A percentile compares a stretch with the other conserved stretches of the same genome.
Conservation (phyloP, 2,113 vertebrate genomes). For the Trochalopteron elliotii region DNA sequence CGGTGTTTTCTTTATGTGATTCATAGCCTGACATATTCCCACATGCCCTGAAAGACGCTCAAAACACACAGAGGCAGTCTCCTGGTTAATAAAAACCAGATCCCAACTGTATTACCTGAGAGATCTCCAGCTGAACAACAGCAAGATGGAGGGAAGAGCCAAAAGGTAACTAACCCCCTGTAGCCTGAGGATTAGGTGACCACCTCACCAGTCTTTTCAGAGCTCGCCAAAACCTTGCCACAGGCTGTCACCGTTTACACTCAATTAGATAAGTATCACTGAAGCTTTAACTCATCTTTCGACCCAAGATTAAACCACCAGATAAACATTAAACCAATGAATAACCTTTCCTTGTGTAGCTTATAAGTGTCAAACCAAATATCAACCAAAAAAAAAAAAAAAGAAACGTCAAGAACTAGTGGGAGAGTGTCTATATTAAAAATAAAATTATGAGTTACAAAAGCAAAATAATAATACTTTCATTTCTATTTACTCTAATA, state of each 20-base stretch:
- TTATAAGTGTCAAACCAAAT: background rate
- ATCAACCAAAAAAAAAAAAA: background rate
- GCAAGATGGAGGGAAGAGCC: background rate
- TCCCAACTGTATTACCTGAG: background rate
- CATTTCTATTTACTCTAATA: background rate
- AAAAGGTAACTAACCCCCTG: background rate
- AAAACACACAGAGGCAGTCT: background rate
- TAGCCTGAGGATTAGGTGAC: background rate
- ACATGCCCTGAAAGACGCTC: background rate
- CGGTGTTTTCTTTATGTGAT: background rate
- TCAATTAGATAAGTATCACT: conserved; percentile 7
- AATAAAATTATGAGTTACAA: background rate
- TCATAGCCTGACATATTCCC: conserved; percentile 24
- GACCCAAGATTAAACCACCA: background rate
- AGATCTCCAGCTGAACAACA: background rate
- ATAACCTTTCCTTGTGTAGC: background rate
- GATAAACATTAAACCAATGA: background rate
- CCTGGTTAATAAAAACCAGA: conserved; percentile 22
- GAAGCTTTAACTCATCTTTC: background rate
- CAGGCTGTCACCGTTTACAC: background rate
- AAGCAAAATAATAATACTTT: background rate
- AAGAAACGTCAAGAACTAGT: background rate
- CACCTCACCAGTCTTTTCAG: background rate
- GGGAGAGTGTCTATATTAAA: background rate
- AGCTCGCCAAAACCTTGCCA: background rate